A percentile compares a stretch with the other conserved stretches of the same genome.
These are phyloP conservation scores for Caiman crocodilus DNA, from an alignment of 2,797 vertebrate genomes.

Conservation along the genomic window DNA sequence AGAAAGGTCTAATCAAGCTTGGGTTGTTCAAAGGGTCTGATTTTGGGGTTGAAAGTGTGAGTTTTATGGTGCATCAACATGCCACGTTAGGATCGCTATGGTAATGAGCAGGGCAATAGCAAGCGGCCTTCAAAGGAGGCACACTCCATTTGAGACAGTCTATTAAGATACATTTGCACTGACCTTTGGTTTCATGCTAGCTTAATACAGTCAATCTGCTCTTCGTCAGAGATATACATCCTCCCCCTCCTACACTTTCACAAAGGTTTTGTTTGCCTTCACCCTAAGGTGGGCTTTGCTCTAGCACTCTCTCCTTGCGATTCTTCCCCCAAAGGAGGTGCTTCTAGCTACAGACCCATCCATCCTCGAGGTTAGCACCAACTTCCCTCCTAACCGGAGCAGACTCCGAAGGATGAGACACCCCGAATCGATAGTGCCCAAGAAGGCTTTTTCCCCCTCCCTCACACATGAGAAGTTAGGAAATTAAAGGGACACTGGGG, in stretches of 20 bases:
- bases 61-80: constrained; percentile 88
- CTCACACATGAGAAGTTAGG: not conserved
- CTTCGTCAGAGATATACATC: constrained; percentile 76
- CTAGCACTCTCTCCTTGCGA: fast-evolving
- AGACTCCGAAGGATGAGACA: not conserved
- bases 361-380: not conserved
- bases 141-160: constrained; percentile 89
- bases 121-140: constrained; percentile 87
- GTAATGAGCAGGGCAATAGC: constrained; percentile 85
- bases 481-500: not conserved
- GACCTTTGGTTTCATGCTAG: constrained; percentile 88
- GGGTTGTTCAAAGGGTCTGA: constrained; percentile 88
- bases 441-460: not conserved
- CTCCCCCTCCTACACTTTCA: constrained; percentile 49
- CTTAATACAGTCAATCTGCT: constrained; percentile 85
- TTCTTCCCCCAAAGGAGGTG: not conserved
- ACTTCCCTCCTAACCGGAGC: not conserved
- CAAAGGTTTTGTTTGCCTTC: not conserved
- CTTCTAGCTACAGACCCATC: not conserved
- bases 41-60: constrained; percentile 89
- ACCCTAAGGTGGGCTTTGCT: not conserved
- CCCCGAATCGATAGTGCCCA: not conserved
- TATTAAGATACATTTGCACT: constrained; percentile 90
- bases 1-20: constrained; percentile 89
- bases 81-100: constrained; percentile 88